A percentile compares a stretch with the other conserved stretches of the same genome.
phyloP scores from a whole-genome alignment of 2,797 vertebrate genomes.

The Peromyscus melanophrys region DNA sequence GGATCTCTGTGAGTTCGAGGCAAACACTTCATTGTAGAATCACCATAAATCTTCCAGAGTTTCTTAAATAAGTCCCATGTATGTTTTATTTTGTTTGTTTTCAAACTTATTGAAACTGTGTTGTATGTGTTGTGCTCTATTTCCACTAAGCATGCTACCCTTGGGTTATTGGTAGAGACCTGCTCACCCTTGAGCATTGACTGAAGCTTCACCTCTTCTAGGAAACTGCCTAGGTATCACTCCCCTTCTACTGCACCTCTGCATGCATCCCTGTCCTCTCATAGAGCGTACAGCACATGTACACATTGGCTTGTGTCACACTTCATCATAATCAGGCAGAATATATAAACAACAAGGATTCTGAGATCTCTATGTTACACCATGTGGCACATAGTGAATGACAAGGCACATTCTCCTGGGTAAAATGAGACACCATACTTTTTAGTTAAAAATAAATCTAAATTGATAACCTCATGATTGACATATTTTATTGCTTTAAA shows the following conservation, averaged over 20 bases:
- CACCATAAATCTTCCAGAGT: not conserved
- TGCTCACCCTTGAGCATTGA: not conserved
- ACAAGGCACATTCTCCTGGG: not conserved
- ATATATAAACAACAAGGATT: not conserved
- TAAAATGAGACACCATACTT: not conserved
- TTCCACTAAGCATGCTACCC: not conserved
- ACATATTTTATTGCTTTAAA: not conserved
- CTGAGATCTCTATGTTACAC: not conserved
- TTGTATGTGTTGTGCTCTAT: not conserved
- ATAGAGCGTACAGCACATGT: not conserved
- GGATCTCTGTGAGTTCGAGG: too few relatives aligned
- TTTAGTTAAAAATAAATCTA: not conserved
- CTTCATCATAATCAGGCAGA: not conserved
- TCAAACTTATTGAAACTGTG: not conserved
- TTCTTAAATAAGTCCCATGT: not conserved
- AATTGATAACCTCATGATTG: not conserved
- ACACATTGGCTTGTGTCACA: not conserved
- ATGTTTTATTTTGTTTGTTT: not conserved
- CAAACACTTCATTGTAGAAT: not conserved
- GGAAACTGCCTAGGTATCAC: not conserved
- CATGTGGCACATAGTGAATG: not conserved
- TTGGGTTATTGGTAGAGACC: not conserved
- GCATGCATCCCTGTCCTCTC: not conserved
- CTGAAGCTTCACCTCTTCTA: not conserved
- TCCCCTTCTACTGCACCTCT: not conserved